These are phyloP conservation scores for Spilogale gracilis DNA, from an alignment of 2,113 vertebrate genomes.

Conservation along the genomic window DNA sequence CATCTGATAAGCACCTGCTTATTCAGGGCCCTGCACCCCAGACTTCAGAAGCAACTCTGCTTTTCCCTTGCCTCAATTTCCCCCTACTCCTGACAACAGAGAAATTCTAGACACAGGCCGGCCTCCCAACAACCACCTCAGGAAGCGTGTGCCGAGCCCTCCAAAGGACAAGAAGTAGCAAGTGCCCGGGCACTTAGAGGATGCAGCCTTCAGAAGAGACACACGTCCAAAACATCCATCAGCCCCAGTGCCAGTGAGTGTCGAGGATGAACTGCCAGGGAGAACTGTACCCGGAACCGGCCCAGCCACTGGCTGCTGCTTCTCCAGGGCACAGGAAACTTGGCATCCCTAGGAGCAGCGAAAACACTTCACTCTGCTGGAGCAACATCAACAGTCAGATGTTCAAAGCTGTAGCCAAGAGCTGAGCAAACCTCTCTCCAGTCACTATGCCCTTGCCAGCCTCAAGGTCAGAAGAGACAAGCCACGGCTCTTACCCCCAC, in stretches of 20 bases:
- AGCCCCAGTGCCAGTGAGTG: constrained; percentile 29
- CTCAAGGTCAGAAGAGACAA: constrained; percentile 67
- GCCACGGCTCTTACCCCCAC: not conserved
- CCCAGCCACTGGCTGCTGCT: constrained; percentile 15
- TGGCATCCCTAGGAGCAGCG: constrained; percentile 56
- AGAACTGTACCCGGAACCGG: constrained; percentile 52
- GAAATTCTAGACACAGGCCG: not conserved
- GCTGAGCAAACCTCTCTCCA: constrained; percentile 39
- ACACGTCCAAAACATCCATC: constrained; percentile 54
- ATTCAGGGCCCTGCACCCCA: not conserved
- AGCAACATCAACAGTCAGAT: constrained; percentile 30
- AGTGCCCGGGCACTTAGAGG: not conserved
- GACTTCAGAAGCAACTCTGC: not conserved
- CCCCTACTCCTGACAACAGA: not conserved
- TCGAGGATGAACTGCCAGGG: constrained; percentile 27
- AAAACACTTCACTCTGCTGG: constrained; percentile 70
- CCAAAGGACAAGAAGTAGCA: not conserved
- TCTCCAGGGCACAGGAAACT: constrained; percentile 49
- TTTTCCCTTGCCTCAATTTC: constrained; percentile 29
- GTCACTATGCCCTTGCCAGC: not conserved
- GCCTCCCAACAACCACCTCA: not conserved
- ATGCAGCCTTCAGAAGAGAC: constrained; percentile 16
- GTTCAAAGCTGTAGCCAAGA: constrained; percentile 47
- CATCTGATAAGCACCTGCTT: not conserved
- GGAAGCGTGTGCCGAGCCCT: not conserved